phyloP scores from a whole-genome alignment of 2,113 vertebrate species.

The Planiliza haematocheilus region DNA sequence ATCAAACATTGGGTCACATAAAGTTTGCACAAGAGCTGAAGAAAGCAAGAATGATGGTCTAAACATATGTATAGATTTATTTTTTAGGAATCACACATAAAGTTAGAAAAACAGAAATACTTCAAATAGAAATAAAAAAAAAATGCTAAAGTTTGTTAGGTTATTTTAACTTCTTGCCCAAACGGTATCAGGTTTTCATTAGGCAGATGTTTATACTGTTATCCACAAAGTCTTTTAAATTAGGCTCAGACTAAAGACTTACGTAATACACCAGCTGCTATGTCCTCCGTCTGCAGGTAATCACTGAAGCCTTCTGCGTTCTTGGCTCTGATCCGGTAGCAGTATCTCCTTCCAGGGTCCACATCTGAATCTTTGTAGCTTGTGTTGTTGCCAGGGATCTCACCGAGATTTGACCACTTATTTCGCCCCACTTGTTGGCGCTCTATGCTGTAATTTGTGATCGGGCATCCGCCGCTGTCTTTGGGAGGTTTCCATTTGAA shows the following conservation, averaged over 20 bases:
- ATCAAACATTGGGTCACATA: too few species aligned
- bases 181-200: background rate
- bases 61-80: too few species aligned
- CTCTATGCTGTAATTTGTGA: slow-evolving; percentile 86
- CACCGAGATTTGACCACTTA: slow-evolving; percentile 86
- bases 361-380: slow-evolving; percentile 84
- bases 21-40: too few species aligned
- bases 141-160: background rate
- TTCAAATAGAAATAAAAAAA: too few species aligned
- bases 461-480: slow-evolving; percentile 85
- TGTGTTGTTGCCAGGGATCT: slow-evolving; percentile 70
- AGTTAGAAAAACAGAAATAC: background rate
- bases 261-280: slow-evolving; percentile 87
- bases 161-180: too few species aligned
- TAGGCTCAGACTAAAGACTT: slow-evolving; percentile 32
- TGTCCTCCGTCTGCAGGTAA: slow-evolving; percentile 84
- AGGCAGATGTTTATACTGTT: too few species aligned
- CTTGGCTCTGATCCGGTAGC: slow-evolving; percentile 88
- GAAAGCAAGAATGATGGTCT: too few species aligned
- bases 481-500: slow-evolving; percentile 89
- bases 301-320: slow-evolving; percentile 87
- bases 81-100: too few species aligned
- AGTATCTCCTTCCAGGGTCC: slow-evolving; percentile 86
- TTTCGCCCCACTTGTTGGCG: slow-evolving; percentile 85
- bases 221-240: slow-evolving; percentile 4